A percentile compares a stretch with the other conserved stretches of the same genome.
These are phyloP conservation scores for Oscheius sp. DNA, from an alignment of 2,888 invertebrate species.

Conservation along the genomic window DNA sequence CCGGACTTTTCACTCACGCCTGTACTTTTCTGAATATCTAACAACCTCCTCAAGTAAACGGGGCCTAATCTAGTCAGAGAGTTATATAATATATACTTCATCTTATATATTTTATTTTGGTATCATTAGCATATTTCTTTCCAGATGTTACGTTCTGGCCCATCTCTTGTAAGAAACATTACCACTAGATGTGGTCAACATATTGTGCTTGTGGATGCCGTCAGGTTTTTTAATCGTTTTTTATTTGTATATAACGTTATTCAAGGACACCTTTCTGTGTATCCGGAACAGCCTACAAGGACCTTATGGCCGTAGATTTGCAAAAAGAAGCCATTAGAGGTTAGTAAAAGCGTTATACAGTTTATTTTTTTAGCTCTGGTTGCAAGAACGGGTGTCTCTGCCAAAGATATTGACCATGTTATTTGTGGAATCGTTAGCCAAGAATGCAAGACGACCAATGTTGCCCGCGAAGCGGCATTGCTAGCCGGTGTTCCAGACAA, in stretches of 20 bases:
- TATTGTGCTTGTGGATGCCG: too few species aligned
- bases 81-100: too few species aligned
- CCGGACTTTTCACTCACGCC: too few species aligned
- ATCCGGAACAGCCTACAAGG: slow-evolving; percentile 91
- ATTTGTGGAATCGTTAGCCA: slow-evolving; percentile 92
- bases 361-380: slow-evolving; percentile 63
- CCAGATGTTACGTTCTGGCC: too few species aligned
- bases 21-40: too few species aligned
- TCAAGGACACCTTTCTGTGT: slow-evolving; percentile 89
- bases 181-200: too few species aligned
- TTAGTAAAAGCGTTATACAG: slow-evolving; percentile 22
- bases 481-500: slow-evolving; percentile 71
- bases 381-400: slow-evolving; percentile 64
- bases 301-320: slow-evolving; percentile 94
- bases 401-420: slow-evolving; percentile 88
- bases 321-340: slow-evolving; percentile 87
- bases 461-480: slow-evolving; percentile 76
- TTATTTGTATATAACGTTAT: background rate
- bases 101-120: too few species aligned
- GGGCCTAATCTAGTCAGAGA: too few species aligned
- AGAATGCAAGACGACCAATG: slow-evolving; percentile 84
- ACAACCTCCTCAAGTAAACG: too few species aligned
- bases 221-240: background rate
- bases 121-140: too few species aligned
- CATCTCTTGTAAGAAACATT: too few species aligned